Evolutionary conservation across 2,888 invertebrate species (phyloP), one percentile per base, ranked within the genome.

Genomic region (Tachystola acroxantha): DNA sequence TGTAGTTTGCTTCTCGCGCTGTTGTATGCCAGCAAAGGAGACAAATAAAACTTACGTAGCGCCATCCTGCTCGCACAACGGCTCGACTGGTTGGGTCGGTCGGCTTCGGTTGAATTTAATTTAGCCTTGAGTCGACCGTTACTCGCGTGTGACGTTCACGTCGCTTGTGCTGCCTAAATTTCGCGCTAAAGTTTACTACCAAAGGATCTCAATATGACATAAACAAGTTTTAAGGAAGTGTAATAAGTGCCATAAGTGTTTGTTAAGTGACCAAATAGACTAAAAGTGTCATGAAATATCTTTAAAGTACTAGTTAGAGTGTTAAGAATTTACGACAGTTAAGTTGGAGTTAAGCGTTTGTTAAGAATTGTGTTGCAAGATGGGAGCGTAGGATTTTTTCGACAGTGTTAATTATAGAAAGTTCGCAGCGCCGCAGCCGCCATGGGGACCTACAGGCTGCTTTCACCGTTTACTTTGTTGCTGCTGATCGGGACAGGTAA

Each of bases 401-500:
- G 50, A 54, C 49, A 61, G 65, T 59, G 65, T 53, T 51, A 51
- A 60, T 62, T 58, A 62, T 67, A 74, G 74, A 81, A 81, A 80
- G 79, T 80, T 65, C 63, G 58, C 53, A 50, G 62, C n/a, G n/a
- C 24, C n/a, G 24, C 16, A 58, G 64, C 51, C 63, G 56, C 48
- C 60, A 85, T 85, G 85, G 71, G 71, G 70, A 69, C 57, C 68
- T 60, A 68, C 60, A 6, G 74, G 70, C 69, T 72, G 77, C 79
- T 85, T 81, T 84, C 82, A 72, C 82, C 74, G 59, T 68, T 79
- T 65, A 70, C 68, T 67, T 68, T 78, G 72, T 65, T 82, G 73
- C 67, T 82, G 74, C 64, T 82, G 71, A 75, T 82, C 68, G 81
- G 79, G 73, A 65, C 82, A 79, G 85, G 85, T 86, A 85, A 84